Base-by-base conservation (phyloP, 2,113 vertebrate genomes). In the Ictalurus punctatus region DNA sequence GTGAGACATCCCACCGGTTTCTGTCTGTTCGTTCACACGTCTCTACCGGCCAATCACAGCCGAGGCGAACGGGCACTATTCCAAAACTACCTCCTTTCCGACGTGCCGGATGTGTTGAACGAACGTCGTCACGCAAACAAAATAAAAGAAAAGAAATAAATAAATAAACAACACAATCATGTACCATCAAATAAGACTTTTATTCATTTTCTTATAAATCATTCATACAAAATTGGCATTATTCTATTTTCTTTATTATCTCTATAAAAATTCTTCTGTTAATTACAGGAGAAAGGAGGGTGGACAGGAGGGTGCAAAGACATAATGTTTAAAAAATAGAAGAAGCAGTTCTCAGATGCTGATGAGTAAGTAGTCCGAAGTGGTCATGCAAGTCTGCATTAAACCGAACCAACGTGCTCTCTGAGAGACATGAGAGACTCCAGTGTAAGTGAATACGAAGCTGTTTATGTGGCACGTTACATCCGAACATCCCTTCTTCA, bases 181-280 rank as follows among this genome's bases (percentile, higher is more conserved):
- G 5, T 89, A 89, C 82, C 84, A 92, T 94, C 94, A 96, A 95
- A 95, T 95, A 94, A 92, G 89, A 93, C 93, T 96, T 95, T 95
- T 94, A 93, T 92, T 95, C 91, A 92, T 94, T 92, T 87, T 95
- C 94, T 95, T 94, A 94, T 87, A 92, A 95, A 96, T 96, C 96
- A 95, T 95, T 95, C 92, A 93, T 96, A 96, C 95, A 94, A 96
- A 95, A 94, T 96, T 95, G 94, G 91, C 94, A 95, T 88, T 94
- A 95, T 93, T 94, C 95, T 96, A 95, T 95, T 92, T 95, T 92
- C 93, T 96, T 94, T 95, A 94, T 94, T 95, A 93, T 89, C 93
- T 94, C 95, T 95, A 96, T 94, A 96, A 96, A 96, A 96, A 94
- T 95, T 85, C 93, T 95, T 94, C 74, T 95, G 95, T 96, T 96